Percentiles rank a stretch among this genome's conserved stretches.
Conservation (phyloP, 2,888 invertebrate species). For the Belgica antarctica region DNA sequence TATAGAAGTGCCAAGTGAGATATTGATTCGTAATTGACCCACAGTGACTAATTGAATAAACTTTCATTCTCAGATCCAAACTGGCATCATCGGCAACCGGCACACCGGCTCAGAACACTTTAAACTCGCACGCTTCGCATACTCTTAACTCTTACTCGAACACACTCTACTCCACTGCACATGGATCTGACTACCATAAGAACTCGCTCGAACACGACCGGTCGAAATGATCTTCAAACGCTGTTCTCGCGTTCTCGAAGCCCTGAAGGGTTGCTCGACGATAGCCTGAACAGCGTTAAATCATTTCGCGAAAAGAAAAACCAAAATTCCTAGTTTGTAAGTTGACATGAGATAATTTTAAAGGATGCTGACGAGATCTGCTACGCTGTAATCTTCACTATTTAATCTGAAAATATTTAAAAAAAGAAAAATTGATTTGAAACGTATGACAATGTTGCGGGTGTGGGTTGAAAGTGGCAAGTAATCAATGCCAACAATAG, state of each 20-base stretch:
- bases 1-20: slow-evolving; percentile 60
- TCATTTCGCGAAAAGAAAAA: background rate
- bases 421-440: background rate
- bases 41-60: too few species aligned
- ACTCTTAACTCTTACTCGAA: slow-evolving; percentile 56
- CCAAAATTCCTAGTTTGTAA: slow-evolving; percentile 22
- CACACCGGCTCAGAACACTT: slow-evolving; percentile 59
- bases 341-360: background rate
- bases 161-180: slow-evolving; percentile 51
- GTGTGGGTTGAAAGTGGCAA: background rate
- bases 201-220: slow-evolving; percentile 40
- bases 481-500: background rate
- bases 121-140: slow-evolving; percentile 60
- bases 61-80: slow-evolving; percentile 44
- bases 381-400: slow-evolving; percentile 12
- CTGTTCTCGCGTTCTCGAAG: background rate
- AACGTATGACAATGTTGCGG: background rate
- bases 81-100: slow-evolving; percentile 53
- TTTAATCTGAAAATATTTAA: slow-evolving; percentile 4
- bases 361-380: background rate
- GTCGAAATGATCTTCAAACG: slow-evolving; percentile 35
- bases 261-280: background rate
- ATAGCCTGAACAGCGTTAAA: background rate
- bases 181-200: slow-evolving; percentile 35
- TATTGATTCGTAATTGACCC: too few species aligned